These are phyloP conservation scores for Drosophila leonis DNA, from an alignment of 2,888 invertebrate species.

Conservation along the genomic window DNA sequence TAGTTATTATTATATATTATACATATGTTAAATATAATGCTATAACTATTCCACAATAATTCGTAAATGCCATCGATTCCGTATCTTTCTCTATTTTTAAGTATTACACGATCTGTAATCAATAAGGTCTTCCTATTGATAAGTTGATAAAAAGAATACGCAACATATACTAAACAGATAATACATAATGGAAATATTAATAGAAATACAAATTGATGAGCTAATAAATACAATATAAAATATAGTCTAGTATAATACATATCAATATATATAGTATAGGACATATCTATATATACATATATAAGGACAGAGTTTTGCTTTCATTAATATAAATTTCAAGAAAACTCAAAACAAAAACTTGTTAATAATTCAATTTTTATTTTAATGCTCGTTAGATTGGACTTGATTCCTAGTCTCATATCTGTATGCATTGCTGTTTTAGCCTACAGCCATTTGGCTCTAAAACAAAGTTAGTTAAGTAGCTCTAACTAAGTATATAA, in stretches of 20 bases:
- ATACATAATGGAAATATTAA: background rate
- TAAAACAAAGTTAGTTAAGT: too few species aligned
- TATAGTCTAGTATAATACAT: too few species aligned
- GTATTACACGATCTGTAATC: conserved; percentile 6
- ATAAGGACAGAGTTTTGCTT: too few species aligned
- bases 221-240: background rate
- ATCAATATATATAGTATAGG: too few species aligned
- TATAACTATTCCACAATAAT: background rate
- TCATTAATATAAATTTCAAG: too few species aligned
- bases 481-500: background rate
- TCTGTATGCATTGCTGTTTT: background rate
- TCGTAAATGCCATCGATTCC: background rate
- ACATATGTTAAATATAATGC: too few species aligned
- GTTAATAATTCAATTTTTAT: background rate
- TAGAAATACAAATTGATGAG: background rate
- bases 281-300: too few species aligned
- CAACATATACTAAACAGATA: background rate
- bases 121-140: background rate
- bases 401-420: background rate
- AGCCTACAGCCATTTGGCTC: background rate
- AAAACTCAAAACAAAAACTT: too few species aligned
- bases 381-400: too few species aligned
- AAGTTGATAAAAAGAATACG: background rate
- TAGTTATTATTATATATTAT: too few species aligned
- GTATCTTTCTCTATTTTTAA: conserved; percentile 3